Conservation (phyloP, 2,888 invertebrate genomes). For the Dasypolia templi region DNA sequence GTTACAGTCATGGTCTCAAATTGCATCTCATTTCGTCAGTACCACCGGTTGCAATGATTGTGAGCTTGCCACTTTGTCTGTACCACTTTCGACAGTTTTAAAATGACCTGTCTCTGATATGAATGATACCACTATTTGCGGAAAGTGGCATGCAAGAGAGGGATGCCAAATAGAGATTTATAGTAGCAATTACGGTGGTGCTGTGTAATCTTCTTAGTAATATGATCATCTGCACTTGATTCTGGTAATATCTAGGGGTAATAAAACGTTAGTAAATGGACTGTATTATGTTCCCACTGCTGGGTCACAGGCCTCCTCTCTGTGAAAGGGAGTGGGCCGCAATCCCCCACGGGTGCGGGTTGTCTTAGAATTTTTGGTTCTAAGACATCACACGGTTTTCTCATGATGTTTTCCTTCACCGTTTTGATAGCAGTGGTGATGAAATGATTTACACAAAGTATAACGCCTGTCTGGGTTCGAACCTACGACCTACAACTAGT, state of each 20-base stretch:
- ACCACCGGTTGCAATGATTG: conserved; percentile 82
- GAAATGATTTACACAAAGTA: too few species aligned
- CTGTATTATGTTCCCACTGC: too few species aligned
- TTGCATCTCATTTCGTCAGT: conserved; percentile 85
- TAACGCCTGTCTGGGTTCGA: too few species aligned
- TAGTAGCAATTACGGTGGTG: conserved; percentile 39
- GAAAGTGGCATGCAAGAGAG: conserved; percentile 48
- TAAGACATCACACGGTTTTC: too few species aligned
- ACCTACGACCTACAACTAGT: too few species aligned
- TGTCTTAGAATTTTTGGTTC: too few species aligned
- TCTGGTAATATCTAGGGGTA: conserved; percentile 17
- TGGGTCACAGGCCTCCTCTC: too few species aligned
- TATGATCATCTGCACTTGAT: conserved; percentile 39
- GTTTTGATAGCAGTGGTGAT: too few species aligned
- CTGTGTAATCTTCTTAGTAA: conserved; percentile 47
- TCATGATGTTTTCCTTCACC: too few species aligned
- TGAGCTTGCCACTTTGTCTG: conserved; percentile 78
- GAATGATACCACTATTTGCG: conserved; percentile 56
- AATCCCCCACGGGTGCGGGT: too few species aligned
- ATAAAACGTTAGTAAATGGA: not conserved
- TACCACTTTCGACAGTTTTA: conserved; percentile 66
- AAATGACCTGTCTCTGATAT: conserved; percentile 60
- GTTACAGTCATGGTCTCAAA: conserved; percentile 86
- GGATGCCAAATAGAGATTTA: conserved; percentile 50
- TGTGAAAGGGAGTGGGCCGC: too few species aligned